phyloP scores from a whole-genome alignment of 2,888 invertebrate species.

The Erebia epiphron region DNA sequence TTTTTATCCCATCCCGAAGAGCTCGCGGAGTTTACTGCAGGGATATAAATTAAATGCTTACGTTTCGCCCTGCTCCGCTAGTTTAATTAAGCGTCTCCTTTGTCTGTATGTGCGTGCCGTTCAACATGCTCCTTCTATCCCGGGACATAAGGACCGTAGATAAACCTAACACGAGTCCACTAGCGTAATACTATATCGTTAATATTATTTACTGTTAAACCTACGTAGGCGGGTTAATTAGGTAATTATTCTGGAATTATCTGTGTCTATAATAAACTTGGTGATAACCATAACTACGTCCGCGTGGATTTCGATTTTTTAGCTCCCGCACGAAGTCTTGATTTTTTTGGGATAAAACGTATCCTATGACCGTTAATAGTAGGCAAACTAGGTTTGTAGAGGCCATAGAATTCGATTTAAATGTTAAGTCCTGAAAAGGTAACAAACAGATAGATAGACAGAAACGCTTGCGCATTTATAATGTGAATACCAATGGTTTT shows the following conservation, averaged over 20 bases:
- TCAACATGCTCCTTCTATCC: constrained; percentile 70
- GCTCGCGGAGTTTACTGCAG: constrained; percentile 80
- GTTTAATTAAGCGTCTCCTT: constrained; percentile 81
- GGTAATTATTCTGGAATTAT: neutral
- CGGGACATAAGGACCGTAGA: constrained; percentile 41
- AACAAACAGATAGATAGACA: no score
- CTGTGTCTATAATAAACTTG: neutral
- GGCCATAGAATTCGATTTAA: no score
- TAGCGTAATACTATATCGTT: constrained; percentile 16
- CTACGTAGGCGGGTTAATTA: constrained; percentile 10
- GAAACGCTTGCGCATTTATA: no score
- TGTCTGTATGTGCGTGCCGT: constrained; percentile 78
- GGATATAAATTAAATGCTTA: constrained; percentile 82
- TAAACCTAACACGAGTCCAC: constrained; percentile 28
- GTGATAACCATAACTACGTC: no score
- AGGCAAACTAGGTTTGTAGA: no score
- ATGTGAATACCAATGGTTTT: neutral
- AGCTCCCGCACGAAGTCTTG: no score
- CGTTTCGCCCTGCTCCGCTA: constrained; percentile 79
- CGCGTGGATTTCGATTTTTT: no score
- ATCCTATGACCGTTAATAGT: no score
- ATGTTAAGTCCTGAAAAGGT: no score
- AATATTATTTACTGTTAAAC: constrained; percentile 12
- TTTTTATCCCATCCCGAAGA: constrained; percentile 58
- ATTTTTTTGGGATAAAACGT: no score